Conservation (phyloP, 1,140 invertebrate genomes). For the Agrypnia vestita region DNA sequence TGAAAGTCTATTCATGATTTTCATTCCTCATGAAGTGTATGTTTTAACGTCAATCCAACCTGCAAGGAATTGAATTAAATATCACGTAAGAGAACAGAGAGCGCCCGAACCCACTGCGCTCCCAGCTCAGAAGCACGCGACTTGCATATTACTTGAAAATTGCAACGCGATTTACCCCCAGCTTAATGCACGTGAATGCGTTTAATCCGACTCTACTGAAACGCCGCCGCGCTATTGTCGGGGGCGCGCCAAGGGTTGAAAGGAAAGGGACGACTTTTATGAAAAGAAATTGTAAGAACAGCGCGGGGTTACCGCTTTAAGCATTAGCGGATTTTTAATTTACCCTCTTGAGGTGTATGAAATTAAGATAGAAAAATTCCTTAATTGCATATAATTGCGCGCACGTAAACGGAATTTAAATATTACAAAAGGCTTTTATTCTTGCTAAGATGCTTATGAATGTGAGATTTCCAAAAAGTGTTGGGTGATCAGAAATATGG, state of each 20-base stretch:
- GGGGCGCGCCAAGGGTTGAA: background rate
- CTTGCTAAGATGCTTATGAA: too few relatives aligned
- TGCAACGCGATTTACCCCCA: conserved; percentile 20
- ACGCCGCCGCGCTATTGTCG: conserved; percentile 1
- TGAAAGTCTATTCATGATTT: background rate
- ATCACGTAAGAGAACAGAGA: conserved; percentile 6
- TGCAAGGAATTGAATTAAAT: conserved; percentile 40
- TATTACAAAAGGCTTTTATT: too few relatives aligned
- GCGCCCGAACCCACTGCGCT: background rate
- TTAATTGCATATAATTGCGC: too few relatives aligned
- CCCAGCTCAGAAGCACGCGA: conserved; percentile 7
- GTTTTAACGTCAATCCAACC: background rate
- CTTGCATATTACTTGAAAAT: conserved; percentile 27
- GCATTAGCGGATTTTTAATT: conserved; percentile 6
- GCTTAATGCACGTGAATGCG: conserved; percentile 22
- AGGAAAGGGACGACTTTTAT: conserved; percentile 25
- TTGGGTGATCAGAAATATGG: too few relatives aligned
- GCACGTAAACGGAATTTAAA: too few relatives aligned
- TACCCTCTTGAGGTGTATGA: background rate
- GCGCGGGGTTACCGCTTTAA: background rate
- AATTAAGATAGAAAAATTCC: conserved; percentile 1
- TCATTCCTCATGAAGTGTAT: background rate
- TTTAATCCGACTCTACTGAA: conserved; percentile 20
- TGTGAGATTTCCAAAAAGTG: too few relatives aligned
- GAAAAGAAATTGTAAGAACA: conserved; percentile 17